Evolutionary conservation across 2,113 vertebrate species (phyloP).

Genomic region (Vulpes vulpes): DNA sequence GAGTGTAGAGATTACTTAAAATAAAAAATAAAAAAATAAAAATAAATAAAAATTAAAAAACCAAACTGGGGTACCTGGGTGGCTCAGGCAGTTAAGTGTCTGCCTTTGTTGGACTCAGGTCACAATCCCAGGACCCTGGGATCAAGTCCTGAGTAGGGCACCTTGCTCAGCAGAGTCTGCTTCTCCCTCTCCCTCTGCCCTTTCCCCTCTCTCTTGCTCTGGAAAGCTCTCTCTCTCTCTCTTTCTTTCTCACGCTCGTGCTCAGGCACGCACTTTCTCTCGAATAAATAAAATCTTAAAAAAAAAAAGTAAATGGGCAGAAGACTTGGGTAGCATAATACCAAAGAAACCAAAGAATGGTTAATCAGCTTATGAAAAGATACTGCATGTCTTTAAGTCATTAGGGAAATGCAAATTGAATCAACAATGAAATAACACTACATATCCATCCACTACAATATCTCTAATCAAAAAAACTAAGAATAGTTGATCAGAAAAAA

Average conservation of each 20-base stretch:
- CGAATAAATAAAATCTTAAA: background rate
- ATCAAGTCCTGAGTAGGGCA: background rate
- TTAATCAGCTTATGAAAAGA: constrained; percentile 5
- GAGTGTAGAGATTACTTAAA: background rate
- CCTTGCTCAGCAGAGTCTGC: background rate
- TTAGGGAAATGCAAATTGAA: constrained; percentile 31
- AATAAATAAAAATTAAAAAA: background rate
- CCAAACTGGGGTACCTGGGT: background rate
- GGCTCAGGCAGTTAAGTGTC: background rate
- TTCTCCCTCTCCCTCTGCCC: background rate
- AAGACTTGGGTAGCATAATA: constrained; percentile 26
- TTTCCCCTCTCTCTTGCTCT: background rate
- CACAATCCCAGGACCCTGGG: background rate
- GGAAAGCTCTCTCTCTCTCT: background rate
- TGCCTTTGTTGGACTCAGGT: background rate
- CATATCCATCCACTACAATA: background rate
- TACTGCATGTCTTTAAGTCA: background rate
- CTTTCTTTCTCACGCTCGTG: too few species aligned
- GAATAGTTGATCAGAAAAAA: background rate
- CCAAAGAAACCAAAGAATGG: background rate
- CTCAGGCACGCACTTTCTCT: background rate
- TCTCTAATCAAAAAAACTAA: background rate
- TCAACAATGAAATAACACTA: background rate
- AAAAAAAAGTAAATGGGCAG: background rate
- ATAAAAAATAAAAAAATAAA: too few species aligned